Conservation (phyloP, 2,797 vertebrate species). For the Rhinogobio ventralis region DNA sequence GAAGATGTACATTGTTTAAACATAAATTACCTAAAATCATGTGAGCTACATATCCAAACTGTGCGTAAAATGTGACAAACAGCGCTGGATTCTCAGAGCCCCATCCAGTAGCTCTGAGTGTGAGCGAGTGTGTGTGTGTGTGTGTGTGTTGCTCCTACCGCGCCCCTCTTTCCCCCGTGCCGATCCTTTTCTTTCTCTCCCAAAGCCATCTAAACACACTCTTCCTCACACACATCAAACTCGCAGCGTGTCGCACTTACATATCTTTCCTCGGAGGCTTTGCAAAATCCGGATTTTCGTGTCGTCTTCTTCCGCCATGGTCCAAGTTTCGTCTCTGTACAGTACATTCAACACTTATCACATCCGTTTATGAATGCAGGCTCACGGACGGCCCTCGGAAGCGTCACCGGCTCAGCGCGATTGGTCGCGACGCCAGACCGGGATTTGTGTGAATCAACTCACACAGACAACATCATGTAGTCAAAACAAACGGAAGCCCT, state of each 20-base stretch:
- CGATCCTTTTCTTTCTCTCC: constrained; percentile 50
- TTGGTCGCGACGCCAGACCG: constrained; percentile 56
- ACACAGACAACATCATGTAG: constrained; percentile 41
- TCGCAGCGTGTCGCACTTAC: constrained; percentile 80
- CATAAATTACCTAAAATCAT: neutral
- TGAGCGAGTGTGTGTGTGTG: constrained; percentile 1
- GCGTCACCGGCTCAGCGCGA: constrained; percentile 69
- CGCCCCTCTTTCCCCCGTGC: constrained; percentile 73
- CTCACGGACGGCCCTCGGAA: constrained; percentile 68
- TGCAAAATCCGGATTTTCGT: constrained; percentile 90
- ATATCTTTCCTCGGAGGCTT: constrained; percentile 95
- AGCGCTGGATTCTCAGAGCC: constrained; percentile 37
- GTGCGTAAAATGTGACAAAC: constrained; percentile 24
- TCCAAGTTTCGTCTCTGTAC: constrained; percentile 72
- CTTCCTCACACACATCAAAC: constrained; percentile 5
- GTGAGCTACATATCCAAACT: neutral
- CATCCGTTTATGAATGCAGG: constrained; percentile 81
- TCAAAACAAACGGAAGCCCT: constrained; percentile 58
- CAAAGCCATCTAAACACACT: constrained; percentile 35
- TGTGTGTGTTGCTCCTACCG: constrained; percentile 63
- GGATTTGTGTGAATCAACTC: constrained; percentile 58
- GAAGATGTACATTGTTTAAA: neutral
- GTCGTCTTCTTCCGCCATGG: constrained; percentile 89
- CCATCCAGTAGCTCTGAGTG: constrained; percentile 39
- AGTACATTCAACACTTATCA: constrained; percentile 78